Conservation (phyloP, 2,797 vertebrate species). For the Gymnothorax reevesii region DNA sequence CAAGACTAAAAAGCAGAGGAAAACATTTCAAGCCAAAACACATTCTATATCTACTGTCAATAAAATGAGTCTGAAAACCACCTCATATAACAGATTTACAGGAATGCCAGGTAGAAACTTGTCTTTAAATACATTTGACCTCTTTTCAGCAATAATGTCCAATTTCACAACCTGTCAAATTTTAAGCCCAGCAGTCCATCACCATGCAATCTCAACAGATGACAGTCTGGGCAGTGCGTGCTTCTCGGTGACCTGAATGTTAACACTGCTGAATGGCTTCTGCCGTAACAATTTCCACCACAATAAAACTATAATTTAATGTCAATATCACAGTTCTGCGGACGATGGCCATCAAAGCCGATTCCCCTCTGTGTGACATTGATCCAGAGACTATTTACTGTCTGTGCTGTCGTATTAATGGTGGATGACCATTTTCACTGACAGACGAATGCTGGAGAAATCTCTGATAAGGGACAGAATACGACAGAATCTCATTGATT, state of each 20-base stretch:
- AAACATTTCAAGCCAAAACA: not conserved
- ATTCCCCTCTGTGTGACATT: constrained; percentile 9
- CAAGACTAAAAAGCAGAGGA: constrained; percentile 65
- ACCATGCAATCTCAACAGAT: constrained; percentile 18
- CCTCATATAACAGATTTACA: not conserved
- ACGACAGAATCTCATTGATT: not conserved
- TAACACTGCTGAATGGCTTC: constrained; percentile 19
- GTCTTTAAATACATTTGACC: constrained; percentile 1
- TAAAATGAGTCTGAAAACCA: not conserved
- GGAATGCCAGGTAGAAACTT: constrained; percentile 1
- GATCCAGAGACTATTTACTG: constrained; percentile 9
- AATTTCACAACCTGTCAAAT: constrained; percentile 23
- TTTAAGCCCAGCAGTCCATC: not conserved
- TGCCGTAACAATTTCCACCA: not conserved
- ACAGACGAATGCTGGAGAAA: not conserved
- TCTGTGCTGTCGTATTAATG: not conserved
- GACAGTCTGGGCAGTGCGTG: not conserved
- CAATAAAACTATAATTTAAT: constrained; percentile 12
- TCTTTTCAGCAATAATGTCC: constrained; percentile 21
- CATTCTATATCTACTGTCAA: not conserved
- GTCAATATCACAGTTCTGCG: not conserved
- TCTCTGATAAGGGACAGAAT: not conserved
- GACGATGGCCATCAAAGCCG: constrained; percentile 16
- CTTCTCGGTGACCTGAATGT: constrained; percentile 21
- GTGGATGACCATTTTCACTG: not conserved